Evolutionary conservation across 2,888 invertebrate species (phyloP), one percentile per base, ranked within the genome.

Genomic region (Micoletzkya japonica): DNA sequence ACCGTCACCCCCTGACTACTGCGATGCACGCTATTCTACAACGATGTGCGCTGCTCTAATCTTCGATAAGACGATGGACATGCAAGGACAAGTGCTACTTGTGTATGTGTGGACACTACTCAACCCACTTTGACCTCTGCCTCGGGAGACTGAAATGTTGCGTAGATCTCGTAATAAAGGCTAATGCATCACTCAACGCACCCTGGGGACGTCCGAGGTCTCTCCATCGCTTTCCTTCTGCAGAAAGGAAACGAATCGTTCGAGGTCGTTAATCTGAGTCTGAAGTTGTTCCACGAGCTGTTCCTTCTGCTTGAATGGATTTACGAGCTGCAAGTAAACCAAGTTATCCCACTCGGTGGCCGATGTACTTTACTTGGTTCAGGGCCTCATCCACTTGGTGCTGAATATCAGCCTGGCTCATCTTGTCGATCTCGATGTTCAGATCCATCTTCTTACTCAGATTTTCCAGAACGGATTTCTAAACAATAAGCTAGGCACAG

Each of bases 181-280:
- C 7, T 17, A 10, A 4, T 50, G 20, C 20, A 20, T 50, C 14
- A 26, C n/a, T 20, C 26, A 37, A 24, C 50, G 2, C 10, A 68
- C 68, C 58, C 30, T 26, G 20, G 68, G 57, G n/a, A 7, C 58
- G 0, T 32, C 58, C 30, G 26, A 36, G 24, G 57, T 61, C 10
- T 70, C 67, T 7, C 69, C 67, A 6, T 64, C 70, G 20, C 69
- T 64, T 67, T 82, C 77, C 85, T 91, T 91, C 89, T 98, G 97
- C 82, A 99, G 89, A 84, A 95, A 92, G 80, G 92, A 91, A 79
- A 99, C 95, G 86, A 97, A 98, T 77, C 95, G 90, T 87, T 99
- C 97, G 87, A 99, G 90, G 87, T 99, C 98, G 56, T 92, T 91
- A 69, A 99, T 94, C 88, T 99, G 97, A 0, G 94, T 93, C 87